phyloP scores from a whole-genome alignment of 2,797 vertebrate species.

The Phrynocephalus forsythii region DNA sequence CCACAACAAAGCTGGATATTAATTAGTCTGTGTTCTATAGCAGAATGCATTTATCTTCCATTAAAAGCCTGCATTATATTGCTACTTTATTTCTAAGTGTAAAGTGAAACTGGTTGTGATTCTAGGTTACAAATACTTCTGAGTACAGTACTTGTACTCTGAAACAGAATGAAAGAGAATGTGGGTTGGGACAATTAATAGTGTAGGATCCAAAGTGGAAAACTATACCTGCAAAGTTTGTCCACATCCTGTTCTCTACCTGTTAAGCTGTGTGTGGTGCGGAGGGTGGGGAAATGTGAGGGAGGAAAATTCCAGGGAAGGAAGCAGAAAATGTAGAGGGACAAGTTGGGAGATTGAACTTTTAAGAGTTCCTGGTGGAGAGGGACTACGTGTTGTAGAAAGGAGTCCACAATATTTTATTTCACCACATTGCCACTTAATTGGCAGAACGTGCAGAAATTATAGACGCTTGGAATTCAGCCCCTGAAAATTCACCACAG shows the following conservation, averaged over 20 bases:
- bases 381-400: constrained; percentile 37
- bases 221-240: constrained; percentile 26
- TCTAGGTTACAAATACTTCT: neutral
- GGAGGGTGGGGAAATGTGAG: neutral
- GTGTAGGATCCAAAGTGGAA: constrained; percentile 30
- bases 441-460: constrained; percentile 56
- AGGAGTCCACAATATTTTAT: constrained; percentile 31
- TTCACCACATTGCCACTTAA: constrained; percentile 46
- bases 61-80: neutral
- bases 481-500: neutral
- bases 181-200: neutral
- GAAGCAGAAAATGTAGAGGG: neutral
- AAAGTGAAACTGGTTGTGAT: neutral
- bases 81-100: neutral
- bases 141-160: neutral
- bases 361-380: constrained; percentile 3
- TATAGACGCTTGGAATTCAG: constrained; percentile 29
- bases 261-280: constrained; percentile 10
- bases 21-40: neutral
- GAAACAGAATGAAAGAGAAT: neutral
- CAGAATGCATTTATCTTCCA: neutral
- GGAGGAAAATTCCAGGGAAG: constrained; percentile 19
- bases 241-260: neutral
- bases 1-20: neutral
- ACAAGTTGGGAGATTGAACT: neutral